Evolutionary conservation across 2,113 vertebrate species (phyloP).

Genomic region (Thamnophis sirtalis): DNA sequence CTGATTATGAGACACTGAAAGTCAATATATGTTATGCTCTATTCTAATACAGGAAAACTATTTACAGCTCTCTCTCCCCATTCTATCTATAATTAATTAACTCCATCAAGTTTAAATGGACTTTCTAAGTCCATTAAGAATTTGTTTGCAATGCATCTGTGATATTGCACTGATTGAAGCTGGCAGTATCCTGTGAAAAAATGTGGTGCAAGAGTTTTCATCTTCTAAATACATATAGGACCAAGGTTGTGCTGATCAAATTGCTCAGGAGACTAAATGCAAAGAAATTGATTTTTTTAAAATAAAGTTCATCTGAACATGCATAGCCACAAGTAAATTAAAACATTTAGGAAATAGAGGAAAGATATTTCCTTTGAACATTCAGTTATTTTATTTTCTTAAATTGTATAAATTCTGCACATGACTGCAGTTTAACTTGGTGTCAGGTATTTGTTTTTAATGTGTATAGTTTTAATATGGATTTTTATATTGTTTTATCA

Average conservation of each 20-base stretch:
- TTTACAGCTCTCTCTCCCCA: neutral
- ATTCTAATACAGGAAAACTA: neutral
- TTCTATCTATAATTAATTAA: neutral
- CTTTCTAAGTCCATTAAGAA: neutral
- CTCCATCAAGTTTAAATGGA: neutral
- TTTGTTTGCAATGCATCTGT: neutral
- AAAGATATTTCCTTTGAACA: neutral
- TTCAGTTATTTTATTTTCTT: neutral
- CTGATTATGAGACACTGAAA: neutral
- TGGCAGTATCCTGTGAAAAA: neutral
- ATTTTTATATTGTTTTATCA: neutral
- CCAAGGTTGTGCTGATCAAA: neutral
- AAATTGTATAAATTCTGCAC: neutral
- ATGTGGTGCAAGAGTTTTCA: neutral
- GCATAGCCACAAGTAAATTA: neutral
- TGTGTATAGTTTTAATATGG: neutral
- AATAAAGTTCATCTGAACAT: neutral
- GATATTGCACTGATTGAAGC: neutral
- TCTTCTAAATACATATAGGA: neutral
- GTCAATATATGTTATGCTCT: neutral
- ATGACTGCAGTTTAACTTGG: neutral
- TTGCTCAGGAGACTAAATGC: neutral
- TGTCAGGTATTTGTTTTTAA: neutral
- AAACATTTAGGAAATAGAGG: neutral
- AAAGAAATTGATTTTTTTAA: neutral